Base-by-base conservation (phyloP, 1,140 invertebrate genomes). In the Atta texana region DNA sequence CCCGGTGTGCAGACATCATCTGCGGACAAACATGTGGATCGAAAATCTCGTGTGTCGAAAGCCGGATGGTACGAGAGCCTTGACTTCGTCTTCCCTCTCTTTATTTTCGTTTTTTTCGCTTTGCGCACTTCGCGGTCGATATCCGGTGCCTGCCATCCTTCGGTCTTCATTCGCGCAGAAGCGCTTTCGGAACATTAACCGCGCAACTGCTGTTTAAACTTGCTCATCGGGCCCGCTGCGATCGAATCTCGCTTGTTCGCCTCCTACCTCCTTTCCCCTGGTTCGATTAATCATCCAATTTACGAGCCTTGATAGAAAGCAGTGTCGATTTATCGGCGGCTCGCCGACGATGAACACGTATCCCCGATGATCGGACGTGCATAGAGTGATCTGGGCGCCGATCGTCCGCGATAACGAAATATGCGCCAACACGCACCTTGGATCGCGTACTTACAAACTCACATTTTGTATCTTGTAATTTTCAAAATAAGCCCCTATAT, bases 131-230 rank as follows among this genome's bases (percentile, higher is more conserved):
- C 68, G 68, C 68, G 80, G 80, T 81, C 78, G 78, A 81, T 81
- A 81, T 81, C 66, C 78, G 78, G 78, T 81, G 78, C 66, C 69
- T 84, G 59, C 69, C 80, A 49, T 74, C 69, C 69, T 75, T 61
- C 69, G 69, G 44, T 84, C 69, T 61, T 75, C 39, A 84, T 84
- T 84, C 69, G 80, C 80, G 68, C 55, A 74, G 55, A 74, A 61
- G 69, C 77, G 63, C 55, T 84, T 84, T 84, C 24, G 49, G 77
- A 61, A 82, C 80, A 82, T 82, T 74, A 82, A 82, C 53, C 80
- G 68, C 80, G 80, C 80, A 82, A 82, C 80, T 82, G 80, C 55
- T 84, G 80, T 84, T 84, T 63, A 74, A 82, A 82, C 51, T 81
- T 51, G 31, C 78, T 72, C 55, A 49, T 55, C 69, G 12, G 44